phyloP scores from a whole-genome alignment of 1,140 invertebrate genomes.

The Pseudomyrmex sp. region DNA sequence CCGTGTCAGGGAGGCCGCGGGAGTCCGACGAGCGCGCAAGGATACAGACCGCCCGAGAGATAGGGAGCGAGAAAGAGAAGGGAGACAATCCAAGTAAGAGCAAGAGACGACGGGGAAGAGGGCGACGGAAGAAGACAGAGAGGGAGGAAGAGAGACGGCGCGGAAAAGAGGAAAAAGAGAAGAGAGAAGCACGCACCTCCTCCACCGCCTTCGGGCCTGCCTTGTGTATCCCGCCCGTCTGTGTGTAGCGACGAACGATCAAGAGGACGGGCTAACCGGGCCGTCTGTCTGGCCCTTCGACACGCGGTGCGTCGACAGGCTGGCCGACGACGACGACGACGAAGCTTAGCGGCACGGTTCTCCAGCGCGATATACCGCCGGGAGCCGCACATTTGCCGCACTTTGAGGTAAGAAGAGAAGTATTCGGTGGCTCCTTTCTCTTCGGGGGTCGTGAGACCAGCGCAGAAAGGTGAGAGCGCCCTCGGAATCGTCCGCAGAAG shows the following conservation, averaged over 20 bases:
- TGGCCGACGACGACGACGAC: constrained; percentile 48
- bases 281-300: constrained; percentile 73
- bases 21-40: constrained; percentile 63
- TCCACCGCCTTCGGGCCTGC: constrained; percentile 64
- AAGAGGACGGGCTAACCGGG: constrained; percentile 69
- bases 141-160: constrained; percentile 7
- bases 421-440: constrained; percentile 18
- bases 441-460: background rate
- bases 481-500: constrained; percentile 11
- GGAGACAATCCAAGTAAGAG: background rate
- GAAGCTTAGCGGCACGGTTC: constrained; percentile 14
- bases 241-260: constrained; percentile 64
- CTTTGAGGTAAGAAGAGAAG: background rate
- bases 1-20: constrained; percentile 28
- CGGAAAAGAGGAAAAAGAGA: constrained; percentile 17
- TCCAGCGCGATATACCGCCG: constrained; percentile 35
- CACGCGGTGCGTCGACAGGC: constrained; percentile 70
- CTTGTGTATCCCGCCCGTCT: constrained; percentile 54
- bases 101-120: constrained; percentile 11
- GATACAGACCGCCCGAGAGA: constrained; percentile 65
- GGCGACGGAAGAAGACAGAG: constrained; percentile 28
- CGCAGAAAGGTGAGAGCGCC: constrained; percentile 1
- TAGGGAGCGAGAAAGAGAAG: constrained; percentile 56
- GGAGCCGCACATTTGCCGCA: constrained; percentile 44
- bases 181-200: constrained; percentile 57